phyloP scores from a whole-genome alignment of 2,113 vertebrate species.

The Sakesphorus luctuosus region DNA sequence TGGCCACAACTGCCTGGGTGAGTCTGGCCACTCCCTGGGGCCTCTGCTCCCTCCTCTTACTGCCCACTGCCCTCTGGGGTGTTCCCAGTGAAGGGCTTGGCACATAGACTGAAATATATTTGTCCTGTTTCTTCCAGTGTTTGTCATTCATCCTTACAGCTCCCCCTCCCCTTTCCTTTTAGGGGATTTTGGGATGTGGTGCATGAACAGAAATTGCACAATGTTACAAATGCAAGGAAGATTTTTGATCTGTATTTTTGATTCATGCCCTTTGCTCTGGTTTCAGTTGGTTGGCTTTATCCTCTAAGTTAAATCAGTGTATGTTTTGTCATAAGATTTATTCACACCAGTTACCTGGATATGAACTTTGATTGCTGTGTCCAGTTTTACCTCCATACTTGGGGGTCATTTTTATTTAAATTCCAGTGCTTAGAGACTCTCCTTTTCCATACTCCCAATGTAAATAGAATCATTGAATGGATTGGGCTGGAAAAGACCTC shows the following conservation, averaged over 20 bases:
- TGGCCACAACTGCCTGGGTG: conserved; percentile 96
- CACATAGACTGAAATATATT: background rate
- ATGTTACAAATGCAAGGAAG: background rate
- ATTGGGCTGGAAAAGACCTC: too few species aligned
- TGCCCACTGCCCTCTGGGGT: background rate
- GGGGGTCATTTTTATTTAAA: background rate
- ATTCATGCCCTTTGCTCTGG: background rate
- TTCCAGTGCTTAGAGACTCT: background rate
- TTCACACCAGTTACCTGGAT: background rate
- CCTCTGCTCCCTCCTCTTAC: background rate
- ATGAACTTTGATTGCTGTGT: background rate
- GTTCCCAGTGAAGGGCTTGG: background rate
- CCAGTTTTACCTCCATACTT: background rate
- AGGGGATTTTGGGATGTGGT: background rate
- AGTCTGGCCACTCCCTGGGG: conserved; percentile 15
- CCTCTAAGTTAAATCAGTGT: background rate
- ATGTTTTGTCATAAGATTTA: background rate
- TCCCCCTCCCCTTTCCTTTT: background rate
- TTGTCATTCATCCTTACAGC: background rate
- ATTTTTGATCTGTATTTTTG: background rate
- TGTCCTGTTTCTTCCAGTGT: background rate
- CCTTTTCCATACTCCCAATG: background rate
- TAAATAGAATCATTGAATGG: too few species aligned
- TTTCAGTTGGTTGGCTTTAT: background rate
- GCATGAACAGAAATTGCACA: background rate